Percentiles rank a stretch among this genome's conserved stretches.
Conservation (phyloP, 2,113 vertebrate species). For the Thryonomys swinderianus region DNA sequence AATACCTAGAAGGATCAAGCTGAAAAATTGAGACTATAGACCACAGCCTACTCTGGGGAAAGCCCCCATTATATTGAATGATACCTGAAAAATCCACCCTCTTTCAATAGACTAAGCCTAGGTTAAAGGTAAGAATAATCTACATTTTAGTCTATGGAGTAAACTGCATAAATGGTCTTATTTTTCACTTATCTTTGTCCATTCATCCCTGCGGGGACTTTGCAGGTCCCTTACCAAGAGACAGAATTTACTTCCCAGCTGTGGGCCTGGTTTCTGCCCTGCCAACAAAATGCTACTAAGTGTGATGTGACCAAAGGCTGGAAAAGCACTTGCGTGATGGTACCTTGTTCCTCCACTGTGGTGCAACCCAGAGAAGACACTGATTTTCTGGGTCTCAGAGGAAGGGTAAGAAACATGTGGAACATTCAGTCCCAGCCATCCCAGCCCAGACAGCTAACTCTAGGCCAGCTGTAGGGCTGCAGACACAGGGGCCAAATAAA, state of each 20-base stretch:
- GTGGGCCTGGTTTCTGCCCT: not conserved
- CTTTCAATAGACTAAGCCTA: not conserved
- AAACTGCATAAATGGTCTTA: not conserved
- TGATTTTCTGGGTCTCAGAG: not conserved
- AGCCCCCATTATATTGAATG: not conserved
- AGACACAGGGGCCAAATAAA: not conserved
- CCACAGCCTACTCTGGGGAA: not conserved
- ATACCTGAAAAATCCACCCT: not conserved
- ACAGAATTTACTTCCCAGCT: not conserved
- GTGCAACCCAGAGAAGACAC: no score
- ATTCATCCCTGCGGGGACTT: not conserved
- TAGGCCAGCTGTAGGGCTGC: not conserved
- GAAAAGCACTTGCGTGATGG: not conserved
- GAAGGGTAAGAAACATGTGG: not conserved
- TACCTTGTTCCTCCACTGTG: not conserved
- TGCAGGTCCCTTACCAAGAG: not conserved
- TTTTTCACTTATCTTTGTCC: not conserved
- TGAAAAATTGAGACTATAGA: not conserved
- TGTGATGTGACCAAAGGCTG: not conserved
- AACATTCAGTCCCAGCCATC: not conserved
- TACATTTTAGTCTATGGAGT: not conserved
- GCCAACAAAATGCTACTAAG: not conserved
- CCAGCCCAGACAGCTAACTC: not conserved
- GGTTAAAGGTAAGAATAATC: not conserved
- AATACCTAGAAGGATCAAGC: not conserved